Conservation (phyloP, 53 echinoderm and acorn worm species). For the Henricia sp. region DNA sequence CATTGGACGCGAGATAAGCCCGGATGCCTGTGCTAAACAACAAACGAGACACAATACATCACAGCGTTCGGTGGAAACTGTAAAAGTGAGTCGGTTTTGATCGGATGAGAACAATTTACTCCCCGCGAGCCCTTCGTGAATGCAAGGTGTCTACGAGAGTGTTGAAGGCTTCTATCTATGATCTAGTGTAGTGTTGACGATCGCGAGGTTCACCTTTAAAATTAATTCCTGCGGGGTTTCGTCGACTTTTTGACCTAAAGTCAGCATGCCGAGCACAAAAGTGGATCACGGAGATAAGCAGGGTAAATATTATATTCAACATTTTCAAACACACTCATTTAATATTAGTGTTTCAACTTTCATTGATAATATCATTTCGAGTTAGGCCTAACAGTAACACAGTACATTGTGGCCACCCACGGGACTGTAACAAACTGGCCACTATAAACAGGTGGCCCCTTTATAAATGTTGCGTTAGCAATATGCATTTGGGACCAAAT, state of each 20-base stretch:
- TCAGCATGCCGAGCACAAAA: conserved; percentile 51
- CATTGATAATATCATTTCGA: too few relatives aligned
- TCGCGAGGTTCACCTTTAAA: too few relatives aligned
- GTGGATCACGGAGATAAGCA: conserved; percentile 50
- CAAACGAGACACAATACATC: not conserved
- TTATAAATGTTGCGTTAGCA: too few relatives aligned
- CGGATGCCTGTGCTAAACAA: not conserved
- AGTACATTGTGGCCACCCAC: too few relatives aligned
- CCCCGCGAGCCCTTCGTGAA: not conserved
- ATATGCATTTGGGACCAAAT: too few relatives aligned
- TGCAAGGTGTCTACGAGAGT: conserved; percentile 50
- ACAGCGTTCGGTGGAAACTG: not conserved
- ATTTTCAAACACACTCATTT: not conserved
- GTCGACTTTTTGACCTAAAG: too few relatives aligned
- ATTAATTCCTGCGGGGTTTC: too few relatives aligned
- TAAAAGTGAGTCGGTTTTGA: not conserved
- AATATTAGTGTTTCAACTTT: not conserved
- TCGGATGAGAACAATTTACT: not conserved
- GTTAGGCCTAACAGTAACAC: too few relatives aligned
- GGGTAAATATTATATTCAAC: conserved; percentile 14
- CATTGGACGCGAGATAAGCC: not conserved
- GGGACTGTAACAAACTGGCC: too few relatives aligned
- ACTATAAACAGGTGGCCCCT: too few relatives aligned
- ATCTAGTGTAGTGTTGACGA: too few relatives aligned
- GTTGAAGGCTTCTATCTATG: too few relatives aligned